Evolutionary conservation across 1,140 invertebrate species (phyloP).

Genomic region (Trissolcus basalis): DNA sequence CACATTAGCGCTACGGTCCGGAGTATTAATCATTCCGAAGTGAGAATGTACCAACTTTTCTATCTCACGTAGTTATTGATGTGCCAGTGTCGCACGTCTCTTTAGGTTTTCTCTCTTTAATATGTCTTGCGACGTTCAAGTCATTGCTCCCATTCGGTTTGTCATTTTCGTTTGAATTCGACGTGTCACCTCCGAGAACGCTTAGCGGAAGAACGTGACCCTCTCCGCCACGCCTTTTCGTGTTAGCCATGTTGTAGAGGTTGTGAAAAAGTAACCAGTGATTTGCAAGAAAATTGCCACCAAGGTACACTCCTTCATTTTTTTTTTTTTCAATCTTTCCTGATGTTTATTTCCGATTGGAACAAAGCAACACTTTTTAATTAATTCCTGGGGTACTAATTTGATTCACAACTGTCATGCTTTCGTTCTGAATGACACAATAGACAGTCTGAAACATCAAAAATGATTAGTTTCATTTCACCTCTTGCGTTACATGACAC

Average conservation of each 20-base stretch:
- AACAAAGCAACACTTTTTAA: too few relatives aligned
- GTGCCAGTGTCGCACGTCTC: background rate
- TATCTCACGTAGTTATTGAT: constrained; percentile 21
- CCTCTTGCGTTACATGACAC: too few relatives aligned
- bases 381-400: too few relatives aligned
- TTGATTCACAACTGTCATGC: too few relatives aligned
- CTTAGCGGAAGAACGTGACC: background rate
- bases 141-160: constrained; percentile 5
- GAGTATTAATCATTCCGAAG: constrained; percentile 25
- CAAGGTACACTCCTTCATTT: too few relatives aligned
- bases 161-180: constrained; percentile 10
- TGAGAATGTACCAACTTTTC: constrained; percentile 11
- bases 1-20: constrained; percentile 8
- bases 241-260: background rate
- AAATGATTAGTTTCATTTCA: too few relatives aligned
- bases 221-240: background rate
- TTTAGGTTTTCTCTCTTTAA: constrained; percentile 38
- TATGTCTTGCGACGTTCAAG: background rate
- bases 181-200: background rate
- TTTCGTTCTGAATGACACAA: too few relatives aligned
- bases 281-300: background rate
- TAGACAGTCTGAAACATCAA: too few relatives aligned
- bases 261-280: background rate
- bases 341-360: too few relatives aligned
- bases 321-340: too few relatives aligned